phyloP scores from a whole-genome alignment of 2,113 vertebrate species.

The Phyllostomus discolor region DNA sequence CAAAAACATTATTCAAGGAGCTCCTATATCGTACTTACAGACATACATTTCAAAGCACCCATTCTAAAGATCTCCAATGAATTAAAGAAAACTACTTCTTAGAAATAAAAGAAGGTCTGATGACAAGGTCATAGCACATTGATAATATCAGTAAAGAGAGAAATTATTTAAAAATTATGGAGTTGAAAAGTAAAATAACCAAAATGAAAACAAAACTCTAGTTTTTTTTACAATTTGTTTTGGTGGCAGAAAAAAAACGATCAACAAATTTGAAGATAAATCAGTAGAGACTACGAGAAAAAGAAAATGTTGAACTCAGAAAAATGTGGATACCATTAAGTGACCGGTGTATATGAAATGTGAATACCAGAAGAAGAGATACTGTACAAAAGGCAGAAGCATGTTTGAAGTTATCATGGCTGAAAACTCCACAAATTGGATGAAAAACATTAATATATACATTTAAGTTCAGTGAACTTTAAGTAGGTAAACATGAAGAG shows the following conservation, averaged over 20 bases:
- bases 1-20: background rate
- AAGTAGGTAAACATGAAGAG: background rate
- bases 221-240: too few relatives aligned
- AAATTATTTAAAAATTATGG: background rate
- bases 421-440: background rate
- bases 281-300: background rate
- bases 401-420: background rate
- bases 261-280: too few relatives aligned
- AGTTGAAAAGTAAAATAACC: background rate
- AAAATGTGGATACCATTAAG: background rate
- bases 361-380: background rate
- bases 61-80: background rate
- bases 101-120: background rate
- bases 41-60: background rate
- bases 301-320: background rate
- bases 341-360: background rate
- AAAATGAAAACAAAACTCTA: background rate
- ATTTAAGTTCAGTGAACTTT: background rate
- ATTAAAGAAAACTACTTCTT: background rate
- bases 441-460: background rate
- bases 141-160: background rate
- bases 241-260: too few relatives aligned
- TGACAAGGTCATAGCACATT: background rate
- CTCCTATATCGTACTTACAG: background rate
- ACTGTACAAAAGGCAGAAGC: background rate